phyloP scores from a whole-genome alignment of 2,888 invertebrate genomes.

The Megastigmus dorsalis region DNA sequence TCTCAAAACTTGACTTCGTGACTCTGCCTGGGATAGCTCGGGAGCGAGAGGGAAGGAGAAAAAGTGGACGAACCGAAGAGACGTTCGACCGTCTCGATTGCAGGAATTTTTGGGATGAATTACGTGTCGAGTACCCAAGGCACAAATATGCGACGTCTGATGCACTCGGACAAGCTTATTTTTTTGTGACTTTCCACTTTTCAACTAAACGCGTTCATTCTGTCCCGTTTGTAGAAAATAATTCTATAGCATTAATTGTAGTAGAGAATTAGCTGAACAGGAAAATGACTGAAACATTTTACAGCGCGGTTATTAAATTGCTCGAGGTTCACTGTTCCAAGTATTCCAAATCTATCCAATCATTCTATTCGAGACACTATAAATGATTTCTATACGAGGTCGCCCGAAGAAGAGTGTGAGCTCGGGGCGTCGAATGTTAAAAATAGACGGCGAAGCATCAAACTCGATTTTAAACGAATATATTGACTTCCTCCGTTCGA shows the following conservation, averaged over 20 bases:
- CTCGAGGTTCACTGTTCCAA: too few relatives aligned
- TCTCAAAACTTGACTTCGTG: conserved; percentile 37
- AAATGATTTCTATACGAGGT: too few relatives aligned
- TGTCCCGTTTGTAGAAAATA: too few relatives aligned
- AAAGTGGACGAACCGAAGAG: not conserved
- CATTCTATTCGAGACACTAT: too few relatives aligned
- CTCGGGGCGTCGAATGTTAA: too few relatives aligned
- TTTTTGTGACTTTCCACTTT: not conserved
- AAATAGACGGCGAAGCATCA: conserved; percentile 30
- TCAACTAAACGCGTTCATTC: not conserved
- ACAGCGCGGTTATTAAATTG: too few relatives aligned
- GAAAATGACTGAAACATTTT: too few relatives aligned
- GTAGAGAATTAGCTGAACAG: too few relatives aligned
- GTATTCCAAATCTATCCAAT: too few relatives aligned
- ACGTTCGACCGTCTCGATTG: conserved; percentile 6
- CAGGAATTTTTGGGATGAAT: conserved; percentile 31
- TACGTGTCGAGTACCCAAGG: not conserved
- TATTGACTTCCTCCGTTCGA: conserved; percentile 42
- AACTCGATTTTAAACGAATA: conserved; percentile 35
- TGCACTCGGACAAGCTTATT: conserved; percentile 10
- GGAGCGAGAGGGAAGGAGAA: not conserved
- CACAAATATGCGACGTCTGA: conserved; percentile 5
- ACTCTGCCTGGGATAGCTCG: conserved; percentile 3
- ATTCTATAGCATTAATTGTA: too few relatives aligned
- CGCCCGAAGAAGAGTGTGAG: too few relatives aligned